Conservation (phyloP, 1,140 invertebrate genomes). For the Carposina sasakii region DNA sequence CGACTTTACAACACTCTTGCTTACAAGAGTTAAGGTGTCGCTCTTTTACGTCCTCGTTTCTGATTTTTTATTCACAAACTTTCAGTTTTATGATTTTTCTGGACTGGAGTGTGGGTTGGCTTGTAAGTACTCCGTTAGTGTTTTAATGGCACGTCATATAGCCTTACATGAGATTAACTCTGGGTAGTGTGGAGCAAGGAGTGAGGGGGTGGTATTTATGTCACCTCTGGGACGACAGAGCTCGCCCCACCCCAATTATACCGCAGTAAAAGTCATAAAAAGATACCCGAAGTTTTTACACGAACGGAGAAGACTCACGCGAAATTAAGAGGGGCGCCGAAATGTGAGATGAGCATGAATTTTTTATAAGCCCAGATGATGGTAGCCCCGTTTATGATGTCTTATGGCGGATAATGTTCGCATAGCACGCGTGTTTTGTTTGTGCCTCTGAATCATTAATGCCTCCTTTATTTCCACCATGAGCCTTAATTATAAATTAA, state of each 20-base stretch:
- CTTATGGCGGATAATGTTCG: constrained; percentile 64
- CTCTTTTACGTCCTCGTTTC: no score
- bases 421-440: constrained; percentile 56
- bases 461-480: constrained; percentile 50
- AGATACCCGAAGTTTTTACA: constrained; percentile 72
- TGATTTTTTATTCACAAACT: no score
- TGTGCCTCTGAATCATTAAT: constrained; percentile 62
- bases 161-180: constrained; percentile 66
- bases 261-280: constrained; percentile 73
- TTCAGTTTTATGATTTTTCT: no score
- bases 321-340: constrained; percentile 72
- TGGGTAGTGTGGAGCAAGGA: constrained; percentile 49
- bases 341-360: constrained; percentile 72
- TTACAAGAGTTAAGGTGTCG: no score
- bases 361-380: constrained; percentile 71
- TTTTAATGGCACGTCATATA: constrained; percentile 56
- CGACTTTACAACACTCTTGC: no score
- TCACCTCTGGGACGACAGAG: constrained; percentile 66
- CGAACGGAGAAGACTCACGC: constrained; percentile 67
- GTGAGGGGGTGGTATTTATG: constrained; percentile 66
- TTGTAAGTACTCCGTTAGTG: no score
- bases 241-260: constrained; percentile 71
- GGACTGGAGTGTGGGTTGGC: no score
- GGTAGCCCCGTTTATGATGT: constrained; percentile 69
- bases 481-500: constrained; percentile 62